Evolutionary conservation across 2,797 vertebrate species (phyloP).

Genomic region (Hephaestus fuliginosus): DNA sequence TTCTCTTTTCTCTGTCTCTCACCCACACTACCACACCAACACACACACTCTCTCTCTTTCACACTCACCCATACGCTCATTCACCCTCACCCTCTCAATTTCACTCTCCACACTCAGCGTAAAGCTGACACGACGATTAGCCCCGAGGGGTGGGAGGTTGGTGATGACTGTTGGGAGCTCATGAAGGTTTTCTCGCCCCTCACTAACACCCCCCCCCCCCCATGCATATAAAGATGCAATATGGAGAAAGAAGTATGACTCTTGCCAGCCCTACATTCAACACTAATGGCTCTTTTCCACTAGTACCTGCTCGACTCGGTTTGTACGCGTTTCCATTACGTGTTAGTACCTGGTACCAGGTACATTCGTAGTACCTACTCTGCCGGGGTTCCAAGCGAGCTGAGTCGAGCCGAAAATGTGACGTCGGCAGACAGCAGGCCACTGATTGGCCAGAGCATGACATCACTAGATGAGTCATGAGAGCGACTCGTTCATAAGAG

Average conservation of each 20-base stretch:
- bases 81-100: constrained; percentile 13
- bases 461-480: too few species aligned
- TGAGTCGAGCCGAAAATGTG: too few species aligned
- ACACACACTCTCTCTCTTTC: not conserved
- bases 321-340: too few species aligned
- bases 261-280: not conserved
- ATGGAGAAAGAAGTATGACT: not conserved
- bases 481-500: too few species aligned
- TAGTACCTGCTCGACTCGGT: too few species aligned
- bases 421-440: too few species aligned
- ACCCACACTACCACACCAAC: constrained; percentile 18
- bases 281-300: not conserved
- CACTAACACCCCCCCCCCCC: constrained; percentile 18
- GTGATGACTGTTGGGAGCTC: constrained; percentile 37
- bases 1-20: constrained; percentile 32
- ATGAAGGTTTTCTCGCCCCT: constrained; percentile 22
- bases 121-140: constrained; percentile 54
- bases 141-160: constrained; percentile 26
- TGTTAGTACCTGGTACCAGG: too few species aligned
- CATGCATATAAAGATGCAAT: not conserved
- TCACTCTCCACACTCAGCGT: constrained; percentile 30
- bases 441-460: too few species aligned
- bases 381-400: too few species aligned
- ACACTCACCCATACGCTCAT: constrained; percentile 2
- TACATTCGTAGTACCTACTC: too few species aligned